Conservation (phyloP, 2,888 invertebrate species). For the Cenopis cana region DNA sequence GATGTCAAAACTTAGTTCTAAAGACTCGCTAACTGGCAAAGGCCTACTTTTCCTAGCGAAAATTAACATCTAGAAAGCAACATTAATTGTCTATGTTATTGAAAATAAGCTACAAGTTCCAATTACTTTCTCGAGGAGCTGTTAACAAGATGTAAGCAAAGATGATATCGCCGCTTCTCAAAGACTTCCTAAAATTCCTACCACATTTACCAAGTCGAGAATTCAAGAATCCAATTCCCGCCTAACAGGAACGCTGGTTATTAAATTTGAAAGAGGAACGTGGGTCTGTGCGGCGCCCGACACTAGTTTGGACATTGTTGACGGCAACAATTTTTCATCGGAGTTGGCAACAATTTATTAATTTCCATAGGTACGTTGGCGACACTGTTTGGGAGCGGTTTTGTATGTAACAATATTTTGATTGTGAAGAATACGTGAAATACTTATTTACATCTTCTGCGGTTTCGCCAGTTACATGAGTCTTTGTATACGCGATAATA, state of each 20-base stretch:
- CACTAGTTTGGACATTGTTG: slow-evolving; percentile 21
- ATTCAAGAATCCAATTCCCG: background rate
- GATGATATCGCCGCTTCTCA: background rate
- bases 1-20: too few species aligned
- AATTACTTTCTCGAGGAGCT: background rate
- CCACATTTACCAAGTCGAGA: slow-evolving; percentile 6
- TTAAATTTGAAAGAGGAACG: slow-evolving; percentile 4
- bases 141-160: background rate
- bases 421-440: background rate
- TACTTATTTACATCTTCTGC: background rate
- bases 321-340: slow-evolving; percentile 21
- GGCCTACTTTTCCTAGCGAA: too few species aligned
- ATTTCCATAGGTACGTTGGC: slow-evolving; percentile 11
- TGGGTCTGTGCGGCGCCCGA: background rate
- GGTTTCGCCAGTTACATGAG: background rate
- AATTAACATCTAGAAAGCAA: background rate
- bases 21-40: too few species aligned
- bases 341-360: slow-evolving; percentile 20
- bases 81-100: slow-evolving; percentile 1
- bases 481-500: background rate
- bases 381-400: background rate
- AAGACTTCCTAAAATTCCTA: slow-evolving; percentile 1
- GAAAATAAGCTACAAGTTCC: background rate
- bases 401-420: background rate
- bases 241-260: background rate